phyloP scores from a whole-genome alignment of 2,113 vertebrate genomes.

The Dromiciops gliroides region DNA sequence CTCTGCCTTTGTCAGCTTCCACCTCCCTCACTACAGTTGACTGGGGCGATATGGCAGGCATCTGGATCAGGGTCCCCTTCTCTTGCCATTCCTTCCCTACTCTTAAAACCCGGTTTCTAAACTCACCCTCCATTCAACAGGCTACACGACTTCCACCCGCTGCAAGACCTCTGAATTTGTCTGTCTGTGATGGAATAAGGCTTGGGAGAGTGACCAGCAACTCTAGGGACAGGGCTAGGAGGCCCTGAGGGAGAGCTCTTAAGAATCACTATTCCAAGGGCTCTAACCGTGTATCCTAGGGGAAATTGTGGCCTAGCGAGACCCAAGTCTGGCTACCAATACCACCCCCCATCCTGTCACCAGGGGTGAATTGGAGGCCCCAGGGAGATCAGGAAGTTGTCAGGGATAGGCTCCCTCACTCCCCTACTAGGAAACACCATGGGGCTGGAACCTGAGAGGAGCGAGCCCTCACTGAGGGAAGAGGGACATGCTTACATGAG shows the following conservation, averaged over 20 bases:
- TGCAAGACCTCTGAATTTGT: neutral
- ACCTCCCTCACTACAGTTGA: neutral
- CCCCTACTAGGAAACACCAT: neutral
- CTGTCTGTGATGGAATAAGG: neutral
- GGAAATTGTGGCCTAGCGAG: neutral
- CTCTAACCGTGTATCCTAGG: neutral
- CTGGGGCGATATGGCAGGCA: neutral
- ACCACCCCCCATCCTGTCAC: neutral
- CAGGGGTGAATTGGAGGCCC: slow-evolving; percentile 6
- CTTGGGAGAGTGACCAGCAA: neutral
- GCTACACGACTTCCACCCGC: neutral
- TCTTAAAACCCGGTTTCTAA: neutral
- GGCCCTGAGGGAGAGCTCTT: neutral
- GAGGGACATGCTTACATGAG: too few relatives aligned
- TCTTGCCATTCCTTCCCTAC: neutral
- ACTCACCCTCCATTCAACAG: neutral
- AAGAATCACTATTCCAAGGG: neutral
- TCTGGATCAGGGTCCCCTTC: neutral
- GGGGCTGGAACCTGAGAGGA: neutral
- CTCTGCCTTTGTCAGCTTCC: neutral
- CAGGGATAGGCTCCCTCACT: neutral
- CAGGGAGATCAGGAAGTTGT: neutral
- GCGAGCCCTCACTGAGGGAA: too few relatives aligned
- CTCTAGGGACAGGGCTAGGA: neutral
- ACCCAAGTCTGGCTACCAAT: neutral